Base-by-base conservation (phyloP, 1,140 invertebrate genomes). In the Hyles vespertilio region DNA sequence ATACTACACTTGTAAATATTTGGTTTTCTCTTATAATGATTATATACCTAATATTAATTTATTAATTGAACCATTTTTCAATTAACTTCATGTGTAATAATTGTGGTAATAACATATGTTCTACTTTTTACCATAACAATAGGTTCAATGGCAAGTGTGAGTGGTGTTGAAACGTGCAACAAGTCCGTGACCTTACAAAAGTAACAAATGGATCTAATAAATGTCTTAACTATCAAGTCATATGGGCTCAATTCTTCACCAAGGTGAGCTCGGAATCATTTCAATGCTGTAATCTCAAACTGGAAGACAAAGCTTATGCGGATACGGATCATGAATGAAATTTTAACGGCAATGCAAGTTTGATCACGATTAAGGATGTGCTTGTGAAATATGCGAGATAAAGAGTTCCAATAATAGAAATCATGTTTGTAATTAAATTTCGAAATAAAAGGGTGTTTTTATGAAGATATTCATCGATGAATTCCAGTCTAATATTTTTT, bases 191-290 rank as follows among this genome's bases (percentile, higher is more conserved):
- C 78, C 80, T 79, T 83, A 67, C 65, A 67, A 63, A 66, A 55
- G 58, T 78, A 74, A 79, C 65, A 78, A 81, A 82, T 80, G 71
- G 70, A 63, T 69, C 67, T 74, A 55, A 60, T 73, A 72, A 79
- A 67, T 65, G 74, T 70, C 62, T 55, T 67, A 62, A 64, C 59
- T 58, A 61, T 73, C 74, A 78, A 67, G 65, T 59, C 59, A 65
- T 76, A 64, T 63, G 65, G 71, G 56, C 32, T 63, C 55, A 63
- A 63, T 69, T 72, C 78, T 80, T 75, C 47, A 69, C 63, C 79
- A 82, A 79, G 76, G 78, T 79, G 56, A 80, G 58, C 58, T n/a
- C 55, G 50, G 53, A 46, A 44, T 58, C 61, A 74, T 69, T 53
- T 69, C 68, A 74, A 72, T 59, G 64, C 54, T 48, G 54, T 56